A percentile compares a stretch with the other conserved stretches of the same genome.
Conservation (phyloP, 2,113 vertebrate species). For the Epinephelus moara region DNA sequence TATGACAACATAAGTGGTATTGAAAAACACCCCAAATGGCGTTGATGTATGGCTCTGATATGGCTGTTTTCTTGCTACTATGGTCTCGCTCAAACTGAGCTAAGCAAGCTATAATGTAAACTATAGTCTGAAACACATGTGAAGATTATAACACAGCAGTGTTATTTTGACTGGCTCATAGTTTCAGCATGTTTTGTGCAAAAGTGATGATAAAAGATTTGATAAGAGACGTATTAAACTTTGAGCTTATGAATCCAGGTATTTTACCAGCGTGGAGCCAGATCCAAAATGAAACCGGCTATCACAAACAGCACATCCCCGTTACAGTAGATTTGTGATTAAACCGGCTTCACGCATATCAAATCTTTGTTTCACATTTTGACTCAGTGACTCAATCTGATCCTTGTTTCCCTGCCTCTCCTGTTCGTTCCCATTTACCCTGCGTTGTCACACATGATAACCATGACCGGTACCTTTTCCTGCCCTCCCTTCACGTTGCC, state of each 20-base stretch:
- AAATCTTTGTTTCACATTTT: neutral
- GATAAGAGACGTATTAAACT: neutral
- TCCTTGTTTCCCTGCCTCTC: neutral
- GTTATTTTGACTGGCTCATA: too few species aligned
- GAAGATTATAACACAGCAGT: too few species aligned
- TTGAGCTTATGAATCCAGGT: neutral
- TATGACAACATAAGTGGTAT: too few species aligned
- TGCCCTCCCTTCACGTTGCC: constrained; percentile 6
- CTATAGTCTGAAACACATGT: too few species aligned
- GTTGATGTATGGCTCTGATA: too few species aligned
- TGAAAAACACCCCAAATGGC: too few species aligned
- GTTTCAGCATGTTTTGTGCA: neutral
- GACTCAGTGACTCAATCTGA: constrained; percentile 3
- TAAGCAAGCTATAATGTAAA: too few species aligned
- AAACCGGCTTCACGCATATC: neutral
- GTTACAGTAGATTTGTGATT: neutral
- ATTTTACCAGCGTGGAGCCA: neutral
- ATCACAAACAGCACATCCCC: neutral
- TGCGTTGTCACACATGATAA: constrained; percentile 4
- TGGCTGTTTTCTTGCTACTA: too few species aligned
- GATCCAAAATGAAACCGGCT: neutral
- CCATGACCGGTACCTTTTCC: constrained; percentile 6
- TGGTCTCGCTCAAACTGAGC: too few species aligned
- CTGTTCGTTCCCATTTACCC: constrained; percentile 18
- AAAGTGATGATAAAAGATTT: neutral